Base-by-base conservation (phyloP, 2,113 vertebrate genomes). In the Engystomops pustulosus region DNA sequence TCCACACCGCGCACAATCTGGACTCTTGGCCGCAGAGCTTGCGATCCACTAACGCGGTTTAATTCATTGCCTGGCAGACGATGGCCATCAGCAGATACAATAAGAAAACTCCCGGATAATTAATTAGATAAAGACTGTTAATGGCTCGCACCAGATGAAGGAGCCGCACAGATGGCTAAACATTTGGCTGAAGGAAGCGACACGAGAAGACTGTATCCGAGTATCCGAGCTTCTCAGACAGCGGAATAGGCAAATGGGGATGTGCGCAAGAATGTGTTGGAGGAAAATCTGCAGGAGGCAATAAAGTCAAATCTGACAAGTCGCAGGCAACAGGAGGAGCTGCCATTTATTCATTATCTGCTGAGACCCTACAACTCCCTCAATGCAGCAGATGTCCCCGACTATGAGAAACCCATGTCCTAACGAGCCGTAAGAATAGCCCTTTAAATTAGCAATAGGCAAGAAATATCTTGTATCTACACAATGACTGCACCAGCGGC, bases 91-190 rank as follows among this genome's bases (percentile, higher is more conserved):
- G 44, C 38, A 68, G 49, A 20, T 20, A 67, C 47, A 7, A 51
- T 18, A 67, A 20, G 62, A 67, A 45, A 78, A 41, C 38, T 49
- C 82, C 74, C 74, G 32, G 72, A 84, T 84, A 77, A 85, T 85
- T 79, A 85, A 85, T 85, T 79, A 85, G 75, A 85, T 85, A 85
- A 85, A 79, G 75, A 79, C 74, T 25, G 74, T 58, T 79, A 85
- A 85, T 85, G 69, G 80, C 47, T 60, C 23, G 12, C 34, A 85
- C 9, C 75, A 79, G 83, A 45, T 58, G 75, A 84, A 58, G 41
- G 82, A 5, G 45, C 34, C 62, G 78, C 83, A 79, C 74, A 85
- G 83, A 84, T 84, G 83, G 83, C 45, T 70, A 78, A 79, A 77
- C 83, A 84, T 79, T 69, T 85, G 83, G 83, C 83, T 84, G 60